Evolutionary conservation across 2,797 vertebrate genomes (phyloP), one percentile per base, ranked within the genome.

Genomic region (Aldrovandia affinis): DNA sequence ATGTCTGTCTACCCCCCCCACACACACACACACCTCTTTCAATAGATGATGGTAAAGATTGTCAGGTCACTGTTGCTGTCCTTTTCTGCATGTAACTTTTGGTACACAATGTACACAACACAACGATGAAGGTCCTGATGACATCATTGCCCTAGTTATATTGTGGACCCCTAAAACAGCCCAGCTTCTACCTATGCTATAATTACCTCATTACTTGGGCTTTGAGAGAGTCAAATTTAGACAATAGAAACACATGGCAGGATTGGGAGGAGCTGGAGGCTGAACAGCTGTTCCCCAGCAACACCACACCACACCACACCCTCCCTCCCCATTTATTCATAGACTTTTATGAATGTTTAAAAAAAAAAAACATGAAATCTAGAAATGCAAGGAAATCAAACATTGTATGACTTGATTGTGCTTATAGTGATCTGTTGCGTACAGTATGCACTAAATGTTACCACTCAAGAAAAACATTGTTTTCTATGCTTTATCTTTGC

Each of bases 221-320:
- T 84, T 78, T 82, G 2, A 65, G 83, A 80, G 42, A 86, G 88
- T 65, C 86, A 85, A 86, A 87, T 81, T 87, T 78, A 92, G 91
- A 95, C 94, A 95, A 95, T 90, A 89, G 93, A 89, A 88, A 90
- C 93, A 93, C 91, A 93, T 94, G 91, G 89, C 77, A 86, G 90
- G 91, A 89, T 91, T 90, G 88, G 73, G 79, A 80, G 84, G 83
- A 42, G 85, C 86, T 86, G 84, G 44, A 33, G 55, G 25, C 63
- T 50, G 83, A 91, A 77, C 94, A 94, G 94, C 93, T 94, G 93
- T 90, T 89, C 83, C 89, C 78, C 61, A 68, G 82, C 85, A 90
- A 87, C 81, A 61, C 59, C 30, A 82, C 87, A 81, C 1, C 57
- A 25, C 12, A 25, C 84, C 81, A 83, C 86, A 86, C 82, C 4